Evolutionary conservation across 1,140 invertebrate genomes (phyloP).

Genomic region (Hyles euphorbiae): DNA sequence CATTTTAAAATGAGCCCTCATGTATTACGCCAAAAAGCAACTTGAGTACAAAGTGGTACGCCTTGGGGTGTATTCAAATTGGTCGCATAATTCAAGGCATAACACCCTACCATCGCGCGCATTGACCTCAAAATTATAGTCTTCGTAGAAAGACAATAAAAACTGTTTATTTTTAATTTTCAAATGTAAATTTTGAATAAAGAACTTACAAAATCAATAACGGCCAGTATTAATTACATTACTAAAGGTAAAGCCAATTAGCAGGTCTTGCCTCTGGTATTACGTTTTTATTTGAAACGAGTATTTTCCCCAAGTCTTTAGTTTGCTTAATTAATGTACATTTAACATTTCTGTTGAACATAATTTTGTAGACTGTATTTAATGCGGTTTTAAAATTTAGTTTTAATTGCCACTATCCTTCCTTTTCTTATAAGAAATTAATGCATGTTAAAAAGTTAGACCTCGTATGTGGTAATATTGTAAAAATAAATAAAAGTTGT

Average conservation of each 20-base stretch:
- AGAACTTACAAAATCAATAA: constrained; percentile 31
- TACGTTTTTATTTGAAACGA: constrained; percentile 35
- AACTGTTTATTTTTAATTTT: constrained; percentile 29
- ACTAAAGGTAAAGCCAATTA: constrained; percentile 50
- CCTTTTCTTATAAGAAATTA: too few species aligned
- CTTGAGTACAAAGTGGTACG: constrained; percentile 15
- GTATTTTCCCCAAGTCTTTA: constrained; percentile 30
- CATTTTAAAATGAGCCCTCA: constrained; percentile 31
- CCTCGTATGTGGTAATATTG: neutral
- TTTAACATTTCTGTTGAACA: constrained; percentile 5
- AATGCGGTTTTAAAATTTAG: too few species aligned
- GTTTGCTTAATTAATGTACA: constrained; percentile 26
- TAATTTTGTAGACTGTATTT: too few species aligned
- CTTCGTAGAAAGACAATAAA: constrained; percentile 45
- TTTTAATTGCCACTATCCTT: too few species aligned
- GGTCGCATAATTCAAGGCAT: constrained; percentile 53
- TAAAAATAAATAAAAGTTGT: neutral
- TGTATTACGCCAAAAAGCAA: constrained; percentile 34
- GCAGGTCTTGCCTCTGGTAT: constrained; percentile 49
- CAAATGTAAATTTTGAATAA: constrained; percentile 25
- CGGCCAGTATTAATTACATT: constrained; percentile 48
- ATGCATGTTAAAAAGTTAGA: neutral
- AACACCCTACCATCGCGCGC: constrained; percentile 42
- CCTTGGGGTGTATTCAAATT: constrained; percentile 44
- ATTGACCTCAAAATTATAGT: constrained; percentile 60